Base-by-base conservation (phyloP, 2,113 vertebrate species). In the Porphyrio hochstetteri region DNA sequence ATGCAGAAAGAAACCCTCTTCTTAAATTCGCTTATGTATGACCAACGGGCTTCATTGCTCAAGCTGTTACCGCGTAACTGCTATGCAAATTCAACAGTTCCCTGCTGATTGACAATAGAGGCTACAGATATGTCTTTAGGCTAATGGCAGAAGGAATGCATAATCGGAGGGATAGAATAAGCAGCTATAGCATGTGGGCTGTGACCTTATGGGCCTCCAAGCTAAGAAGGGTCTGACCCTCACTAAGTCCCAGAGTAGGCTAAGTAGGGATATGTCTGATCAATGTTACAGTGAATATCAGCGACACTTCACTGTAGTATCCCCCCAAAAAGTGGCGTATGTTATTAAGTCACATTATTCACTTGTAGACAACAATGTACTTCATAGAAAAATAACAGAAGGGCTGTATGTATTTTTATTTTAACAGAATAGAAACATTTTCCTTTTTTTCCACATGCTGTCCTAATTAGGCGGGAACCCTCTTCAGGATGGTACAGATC, bases 261-360 rank as follows among this genome's bases (percentile, higher is more conserved):
- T 76, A 60, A 70, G 55, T 25, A 79, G 85, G 77, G 77, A 82
- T 68, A 23, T 24, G 16, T 24, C 65, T 78, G 55, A 50, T 74
- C n/a, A 57, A 25, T 89, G 68, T 53, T 93, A 87, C 40, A 44
- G 52, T 11, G 3, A 48, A 29, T 65, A 42, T 56, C 46, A 81
- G 59, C 84, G 25, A 59, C 8, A 10, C 16, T 86, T 88, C 23
- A 9, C n/a, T 75, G 56, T 11, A 0, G 0, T 23, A 46, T 33
- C 29, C 11, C 12, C 7, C 8, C 18, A 23, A 46, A 48, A 52
- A 56, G 4, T 1, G 0, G 21, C 67, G n/a, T 12, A 6, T 38
- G 7, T 65, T 84, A 67, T 65, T 85, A 63, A 53, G 50, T 18
- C 61, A 79, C 0, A 1, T 55, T 86, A 90, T 76, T 56, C 13